Percentiles rank a stretch among this genome's conserved stretches.
These are phyloP conservation scores for Epinotia ramella DNA, from an alignment of 2,888 invertebrate genomes.

Conservation along the genomic window DNA sequence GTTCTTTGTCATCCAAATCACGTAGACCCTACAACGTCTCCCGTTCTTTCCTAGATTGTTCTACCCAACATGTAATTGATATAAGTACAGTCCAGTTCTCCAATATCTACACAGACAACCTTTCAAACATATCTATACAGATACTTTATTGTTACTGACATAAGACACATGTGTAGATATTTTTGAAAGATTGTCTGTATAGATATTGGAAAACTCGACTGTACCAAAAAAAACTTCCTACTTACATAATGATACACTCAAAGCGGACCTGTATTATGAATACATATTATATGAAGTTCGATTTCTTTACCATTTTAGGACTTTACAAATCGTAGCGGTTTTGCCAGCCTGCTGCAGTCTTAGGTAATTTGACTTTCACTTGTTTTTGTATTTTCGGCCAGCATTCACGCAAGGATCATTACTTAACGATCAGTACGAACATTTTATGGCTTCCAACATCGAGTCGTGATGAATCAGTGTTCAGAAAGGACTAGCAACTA, in stretches of 20 bases:
- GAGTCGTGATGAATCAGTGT: background rate
- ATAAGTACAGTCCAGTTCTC: too few species aligned
- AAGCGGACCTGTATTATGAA: background rate
- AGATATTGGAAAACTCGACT: too few species aligned
- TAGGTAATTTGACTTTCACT: conserved; percentile 40
- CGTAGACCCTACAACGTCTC: background rate
- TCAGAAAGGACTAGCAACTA: background rate
- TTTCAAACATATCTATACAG: too few species aligned
- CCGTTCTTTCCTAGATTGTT: background rate
- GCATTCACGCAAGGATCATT: conserved; percentile 5
- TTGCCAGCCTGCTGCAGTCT: conserved; percentile 6
- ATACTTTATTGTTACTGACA: too few species aligned
- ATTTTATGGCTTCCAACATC: conserved; percentile 17
- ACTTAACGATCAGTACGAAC: background rate
- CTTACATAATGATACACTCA: background rate
- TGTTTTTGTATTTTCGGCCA: conserved; percentile 1
- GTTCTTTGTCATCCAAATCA: background rate
- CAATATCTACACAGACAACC: too few species aligned
- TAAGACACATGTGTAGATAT: too few species aligned
- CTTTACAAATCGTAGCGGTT: background rate
- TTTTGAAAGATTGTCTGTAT: too few species aligned
- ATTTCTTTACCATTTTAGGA: conserved; percentile 17
- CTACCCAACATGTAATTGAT: background rate
- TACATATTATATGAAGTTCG: background rate
- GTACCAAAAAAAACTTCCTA: background rate